Base-by-base conservation (phyloP, 35 echinoderm and acorn worm genomes). In the Amphiura filiformis region DNA sequence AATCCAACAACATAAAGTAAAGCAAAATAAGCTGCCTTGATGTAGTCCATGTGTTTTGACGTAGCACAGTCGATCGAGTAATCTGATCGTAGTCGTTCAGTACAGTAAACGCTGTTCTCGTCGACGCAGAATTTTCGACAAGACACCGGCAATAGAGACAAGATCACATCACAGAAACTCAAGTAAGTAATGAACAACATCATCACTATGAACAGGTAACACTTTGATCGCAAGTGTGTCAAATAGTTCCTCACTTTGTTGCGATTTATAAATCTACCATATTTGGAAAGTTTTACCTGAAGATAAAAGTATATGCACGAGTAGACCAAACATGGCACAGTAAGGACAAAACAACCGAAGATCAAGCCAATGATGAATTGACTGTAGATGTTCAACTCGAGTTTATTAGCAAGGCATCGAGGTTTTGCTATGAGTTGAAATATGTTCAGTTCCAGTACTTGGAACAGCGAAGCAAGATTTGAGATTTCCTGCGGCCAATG, bases 151-250 rank as follows among this genome's bases (percentile, higher is more conserved):
- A n/a, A n/a, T n/a, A n/a, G n/a, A n/a, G n/a, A n/a, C n/a, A n/a
- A n/a, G n/a, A n/a, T n/a, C n/a, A n/a, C n/a, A n/a, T n/a, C n/a
- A n/a, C n/a, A n/a, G n/a, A 78, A 33, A 15, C 78, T 34, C 31
- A 78, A 34, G 38, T 89, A 89, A 1, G 88, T 39, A 38, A 89
- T 23, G 81, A 82, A 89, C 0, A 89, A 49, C 61, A 89, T 22
- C 0, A 82, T 38, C 5, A 91, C 35, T 31, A 80, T 40, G 37
- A 85, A 85, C 26, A 84, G 78, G 39, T 34, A 77, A 28, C 70
- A 86, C 28, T 52, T 52, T 52, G 44, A 7, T 52, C 44, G 7
- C 7, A 20, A 11, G 20, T 52, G 7, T 52, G 7, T 52, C 20
- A 52, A 20, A 20, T 7, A 52, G 7, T 52, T 52, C 7, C 7